Evolutionary conservation across 2,113 vertebrate species (phyloP).

Genomic region (Onychostoma macrolepis): DNA sequence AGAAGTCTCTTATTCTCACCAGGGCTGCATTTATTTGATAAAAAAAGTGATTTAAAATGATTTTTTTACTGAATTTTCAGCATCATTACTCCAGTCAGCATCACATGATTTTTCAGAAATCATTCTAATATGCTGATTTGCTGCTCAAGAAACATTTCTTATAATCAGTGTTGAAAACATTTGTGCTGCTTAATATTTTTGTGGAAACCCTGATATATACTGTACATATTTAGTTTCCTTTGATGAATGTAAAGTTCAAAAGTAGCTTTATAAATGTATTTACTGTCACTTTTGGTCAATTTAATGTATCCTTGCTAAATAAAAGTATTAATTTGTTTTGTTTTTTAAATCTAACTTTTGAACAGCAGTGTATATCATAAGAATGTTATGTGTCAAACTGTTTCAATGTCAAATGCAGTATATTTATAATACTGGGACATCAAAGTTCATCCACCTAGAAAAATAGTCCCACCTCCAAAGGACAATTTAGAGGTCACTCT

Average conservation of each 20-base stretch:
- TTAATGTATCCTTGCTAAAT: neutral
- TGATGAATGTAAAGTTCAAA: neutral
- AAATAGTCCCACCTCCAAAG: neutral
- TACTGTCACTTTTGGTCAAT: neutral
- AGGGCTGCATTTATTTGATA: neutral
- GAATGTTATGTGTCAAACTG: neutral
- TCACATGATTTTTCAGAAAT: neutral
- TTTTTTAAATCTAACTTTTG: too few relatives aligned
- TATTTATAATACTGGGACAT: neutral
- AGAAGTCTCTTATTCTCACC: neutral
- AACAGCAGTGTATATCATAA: neutral
- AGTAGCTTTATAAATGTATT: neutral
- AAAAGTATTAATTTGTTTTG: neutral
- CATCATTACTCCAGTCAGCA: neutral
- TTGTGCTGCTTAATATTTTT: neutral
- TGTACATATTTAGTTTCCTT: neutral
- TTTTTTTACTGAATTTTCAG: neutral
- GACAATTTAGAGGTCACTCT: slow-evolving; percentile 5
- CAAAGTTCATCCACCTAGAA: neutral
- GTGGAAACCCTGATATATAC: too few relatives aligned
- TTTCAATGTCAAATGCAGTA: neutral
- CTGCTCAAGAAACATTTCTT: neutral
- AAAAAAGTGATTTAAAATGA: neutral
- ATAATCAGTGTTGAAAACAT: neutral
- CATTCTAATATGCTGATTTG: neutral